phyloP scores from a whole-genome alignment of 1,140 invertebrate genomes.

The Drosophila ficusphila region DNA sequence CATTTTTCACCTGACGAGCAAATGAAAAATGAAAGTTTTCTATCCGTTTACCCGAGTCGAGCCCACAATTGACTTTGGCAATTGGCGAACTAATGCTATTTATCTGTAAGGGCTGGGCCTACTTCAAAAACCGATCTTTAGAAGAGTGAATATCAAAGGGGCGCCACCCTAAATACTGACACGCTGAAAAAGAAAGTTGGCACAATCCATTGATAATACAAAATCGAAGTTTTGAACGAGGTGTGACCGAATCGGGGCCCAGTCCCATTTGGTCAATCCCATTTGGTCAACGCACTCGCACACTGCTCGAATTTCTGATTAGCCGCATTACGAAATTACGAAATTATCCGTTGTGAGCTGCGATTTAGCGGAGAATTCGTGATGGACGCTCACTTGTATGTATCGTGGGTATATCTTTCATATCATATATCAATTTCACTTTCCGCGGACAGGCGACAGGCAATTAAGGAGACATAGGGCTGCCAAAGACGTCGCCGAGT shows the following conservation, averaged over 20 bases:
- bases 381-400: slow-evolving; percentile 12
- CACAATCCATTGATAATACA: slow-evolving; percentile 36
- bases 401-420: not conserved
- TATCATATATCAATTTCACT: slow-evolving; percentile 71
- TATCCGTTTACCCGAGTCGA: slow-evolving; percentile 46
- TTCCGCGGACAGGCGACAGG: slow-evolving; percentile 35
- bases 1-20: slow-evolving; percentile 22
- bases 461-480: slow-evolving; percentile 76
- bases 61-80: slow-evolving; percentile 30
- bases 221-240: slow-evolving; percentile 31
- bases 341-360: slow-evolving; percentile 24
- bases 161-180: slow-evolving; percentile 2
- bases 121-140: not conserved
- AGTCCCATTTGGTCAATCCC: slow-evolving; percentile 15
- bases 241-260: slow-evolving; percentile 20
- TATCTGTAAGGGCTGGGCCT: slow-evolving; percentile 38
- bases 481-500: slow-evolving; percentile 46
- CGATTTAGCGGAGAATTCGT: slow-evolving; percentile 48
- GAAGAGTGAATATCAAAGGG: not conserved
- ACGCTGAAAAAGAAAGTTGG: slow-evolving; percentile 67
- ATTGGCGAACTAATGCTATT: slow-evolving; percentile 66
- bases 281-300: slow-evolving; percentile 40
- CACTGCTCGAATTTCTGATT: slow-evolving; percentile 45
- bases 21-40: slow-evolving; percentile 71
- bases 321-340: slow-evolving; percentile 27